Conservation (phyloP, 2,797 vertebrate species). For the Pangasius mekongensis region DNA sequence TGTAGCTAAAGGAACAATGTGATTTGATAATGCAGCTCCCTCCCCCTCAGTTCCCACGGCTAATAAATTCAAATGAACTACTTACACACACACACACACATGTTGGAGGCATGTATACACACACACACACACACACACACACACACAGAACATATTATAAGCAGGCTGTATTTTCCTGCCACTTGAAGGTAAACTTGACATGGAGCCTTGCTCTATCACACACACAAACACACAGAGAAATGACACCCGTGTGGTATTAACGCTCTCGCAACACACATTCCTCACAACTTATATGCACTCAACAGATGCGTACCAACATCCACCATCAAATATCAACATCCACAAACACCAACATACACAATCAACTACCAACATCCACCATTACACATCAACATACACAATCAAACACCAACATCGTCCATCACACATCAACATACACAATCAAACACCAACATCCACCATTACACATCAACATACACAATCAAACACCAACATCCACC, state of each 20-base stretch:
- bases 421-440: neutral
- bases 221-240: neutral
- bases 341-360: neutral
- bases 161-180: too few species aligned
- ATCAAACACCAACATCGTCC: neutral
- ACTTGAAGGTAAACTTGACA: too few species aligned
- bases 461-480: neutral
- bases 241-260: neutral
- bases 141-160: neutral
- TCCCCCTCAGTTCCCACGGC: slow-evolving; percentile 46
- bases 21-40: slow-evolving; percentile 50
- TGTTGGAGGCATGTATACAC: slow-evolving; percentile 4
- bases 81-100: slow-evolving; percentile 11
- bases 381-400: neutral
- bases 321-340: neutral
- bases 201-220: too few species aligned
- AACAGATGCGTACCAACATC: neutral
- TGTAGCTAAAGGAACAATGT: slow-evolving; percentile 53
- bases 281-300: too few species aligned
- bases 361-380: neutral
- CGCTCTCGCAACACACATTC: too few species aligned
- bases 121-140: slow-evolving; percentile 25
- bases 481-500: neutral
- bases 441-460: neutral
- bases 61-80: slow-evolving; percentile 51